Base-by-base conservation (phyloP, 1,140 invertebrate genomes). In the Sinonovacula constricta region DNA sequence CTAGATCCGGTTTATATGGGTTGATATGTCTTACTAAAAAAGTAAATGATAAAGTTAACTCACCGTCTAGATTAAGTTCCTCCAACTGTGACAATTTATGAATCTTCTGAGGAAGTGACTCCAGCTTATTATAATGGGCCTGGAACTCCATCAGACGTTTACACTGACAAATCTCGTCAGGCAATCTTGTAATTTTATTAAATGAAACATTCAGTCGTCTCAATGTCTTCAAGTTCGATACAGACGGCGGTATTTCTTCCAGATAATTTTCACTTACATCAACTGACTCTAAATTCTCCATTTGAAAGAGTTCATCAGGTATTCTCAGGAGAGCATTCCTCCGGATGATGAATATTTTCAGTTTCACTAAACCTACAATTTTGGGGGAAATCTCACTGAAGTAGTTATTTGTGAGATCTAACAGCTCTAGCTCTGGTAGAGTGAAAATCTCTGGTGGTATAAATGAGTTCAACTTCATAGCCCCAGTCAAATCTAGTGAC, bases 241-340 rank as follows among this genome's bases (percentile, higher is more conserved):
- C 59, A 36, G 76, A 78, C 1, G 65, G 36, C 0, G 87, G 87
- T n/a, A 90, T 75, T 30, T 80, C 76, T 53, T 85, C 80, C 33
- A 91, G 77, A 67, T 86, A 86, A 78, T 90, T 91, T 54, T 89
- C 87, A 70, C 86, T 82, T 14, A 91, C 53, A 33, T 88, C 86
- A 30, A 91, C 33, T 49, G 85, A 76, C 68, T 88, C 83, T 49
- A 91, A 76, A 60, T 80, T 72, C 22, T 87, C 75, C 51, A 90
- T 81, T 36, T 84, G 69, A 75, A 88, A 91, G 5, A 90, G 59
- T 72, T 85, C 86, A 39, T 83, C 71, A 26, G 89, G 88, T 12
- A 90, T 67, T 56, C 84, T 63, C 22, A 86, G 76, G 26, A 90
- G 66, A 24, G 87, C 84, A 80, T 90, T 90, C n/a, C 87, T 81